A percentile compares a stretch with the other conserved stretches of the same genome.
phyloP scores from a whole-genome alignment of 2,113 vertebrate species.

The Chaetops frenatus region DNA sequence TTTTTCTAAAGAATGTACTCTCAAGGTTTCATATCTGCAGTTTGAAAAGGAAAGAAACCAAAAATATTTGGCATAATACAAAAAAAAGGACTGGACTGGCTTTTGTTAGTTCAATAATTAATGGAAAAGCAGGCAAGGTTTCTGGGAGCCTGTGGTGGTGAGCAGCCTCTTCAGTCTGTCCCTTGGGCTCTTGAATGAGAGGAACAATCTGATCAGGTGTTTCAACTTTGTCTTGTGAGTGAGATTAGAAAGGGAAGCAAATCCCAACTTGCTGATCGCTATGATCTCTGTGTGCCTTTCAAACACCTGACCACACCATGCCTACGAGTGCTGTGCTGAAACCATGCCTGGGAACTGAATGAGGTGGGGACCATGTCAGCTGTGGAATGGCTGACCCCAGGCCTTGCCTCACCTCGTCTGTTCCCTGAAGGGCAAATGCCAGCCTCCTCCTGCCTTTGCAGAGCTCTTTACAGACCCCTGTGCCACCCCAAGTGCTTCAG shows the following conservation, averaged over 20 bases:
- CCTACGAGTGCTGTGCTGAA: not conserved
- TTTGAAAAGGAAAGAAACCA: not conserved
- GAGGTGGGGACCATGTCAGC: not conserved
- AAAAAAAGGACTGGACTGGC: not conserved
- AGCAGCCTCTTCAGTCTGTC: not conserved
- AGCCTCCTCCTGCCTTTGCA: not conserved
- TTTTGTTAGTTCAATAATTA: not conserved
- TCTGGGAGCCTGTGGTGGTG: not conserved
- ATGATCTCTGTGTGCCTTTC: not conserved
- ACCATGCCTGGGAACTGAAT: fast-evolving
- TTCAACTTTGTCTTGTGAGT: not conserved
- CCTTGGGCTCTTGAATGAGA: not conserved
- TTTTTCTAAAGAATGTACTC: not conserved
- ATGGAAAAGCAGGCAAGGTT: not conserved
- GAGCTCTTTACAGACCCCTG: not conserved
- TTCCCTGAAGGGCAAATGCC: not conserved
- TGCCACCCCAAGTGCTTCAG: not conserved
- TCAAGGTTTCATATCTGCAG: fast-evolving
- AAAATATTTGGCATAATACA: not conserved
- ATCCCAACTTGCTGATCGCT: not conserved
- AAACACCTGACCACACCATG: not conserved
- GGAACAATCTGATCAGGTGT: not conserved
- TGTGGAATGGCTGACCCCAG: not conserved
- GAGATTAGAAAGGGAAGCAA: not conserved
- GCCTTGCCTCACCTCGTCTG: not conserved